Conservation (phyloP, 2,797 vertebrate species). For the Rachycentron canadum region DNA sequence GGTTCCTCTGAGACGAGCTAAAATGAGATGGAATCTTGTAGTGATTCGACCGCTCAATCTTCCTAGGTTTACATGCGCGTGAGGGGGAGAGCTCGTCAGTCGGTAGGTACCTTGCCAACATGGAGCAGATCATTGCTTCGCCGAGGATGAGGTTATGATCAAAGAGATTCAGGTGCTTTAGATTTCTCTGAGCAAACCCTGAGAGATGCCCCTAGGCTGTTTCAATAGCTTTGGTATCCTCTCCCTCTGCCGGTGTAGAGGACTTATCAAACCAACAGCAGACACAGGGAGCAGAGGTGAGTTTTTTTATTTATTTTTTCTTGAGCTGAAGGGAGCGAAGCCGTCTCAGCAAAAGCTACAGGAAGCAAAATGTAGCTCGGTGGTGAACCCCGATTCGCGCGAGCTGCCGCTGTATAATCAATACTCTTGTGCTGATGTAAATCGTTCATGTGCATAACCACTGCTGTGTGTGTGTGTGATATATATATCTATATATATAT, state of each 20-base stretch:
- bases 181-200: conserved; percentile 67
- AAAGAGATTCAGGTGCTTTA: conserved; percentile 73
- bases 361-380: conserved; percentile 34
- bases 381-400: conserved; percentile 20
- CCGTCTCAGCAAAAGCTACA: conserved; percentile 23
- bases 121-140: conserved; percentile 56
- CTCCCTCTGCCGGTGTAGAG: conserved; percentile 45
- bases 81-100: conserved; percentile 35
- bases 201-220: conserved; percentile 67
- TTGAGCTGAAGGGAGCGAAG: conserved; percentile 48
- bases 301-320: background rate
- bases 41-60: conserved; percentile 32
- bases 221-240: conserved; percentile 63
- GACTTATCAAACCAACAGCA: conserved; percentile 65
- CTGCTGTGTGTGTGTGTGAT: background rate
- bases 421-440: conserved; percentile 10
- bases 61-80: conserved; percentile 26
- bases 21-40: conserved; percentile 49
- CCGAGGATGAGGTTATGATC: conserved; percentile 66
- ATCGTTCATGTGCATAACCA: conserved; percentile 2
- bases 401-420: conserved; percentile 29
- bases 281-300: conserved; percentile 41
- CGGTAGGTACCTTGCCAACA: conserved; percentile 41
- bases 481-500: no score
- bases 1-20: conserved; percentile 34